These are phyloP conservation scores for Limosa lapponica DNA, from an alignment of 2,797 vertebrate genomes.

Conservation along the genomic window DNA sequence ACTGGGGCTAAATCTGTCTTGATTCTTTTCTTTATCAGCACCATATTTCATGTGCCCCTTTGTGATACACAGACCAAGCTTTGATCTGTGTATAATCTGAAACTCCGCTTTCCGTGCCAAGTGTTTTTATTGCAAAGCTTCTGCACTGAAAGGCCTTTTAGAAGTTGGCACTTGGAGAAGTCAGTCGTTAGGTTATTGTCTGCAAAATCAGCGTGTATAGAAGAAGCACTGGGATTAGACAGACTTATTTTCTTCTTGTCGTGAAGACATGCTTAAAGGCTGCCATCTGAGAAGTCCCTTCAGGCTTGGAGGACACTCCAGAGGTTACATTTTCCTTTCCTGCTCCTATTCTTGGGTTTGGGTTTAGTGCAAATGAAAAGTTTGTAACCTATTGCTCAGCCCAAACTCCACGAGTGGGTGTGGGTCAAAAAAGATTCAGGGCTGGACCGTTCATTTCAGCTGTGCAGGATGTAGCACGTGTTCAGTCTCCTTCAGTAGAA, in stretches of 20 bases:
- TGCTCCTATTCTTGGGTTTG: neutral
- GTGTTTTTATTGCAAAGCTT: neutral
- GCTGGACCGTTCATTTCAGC: neutral
- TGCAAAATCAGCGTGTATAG: neutral
- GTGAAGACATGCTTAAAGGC: neutral
- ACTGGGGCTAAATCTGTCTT: neutral
- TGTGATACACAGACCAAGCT: neutral
- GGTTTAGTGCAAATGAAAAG: neutral
- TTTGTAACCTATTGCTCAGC: neutral
- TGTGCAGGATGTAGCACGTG: neutral
- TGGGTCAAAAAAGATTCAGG: neutral
- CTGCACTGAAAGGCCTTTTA: neutral
- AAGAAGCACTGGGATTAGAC: slow-evolving; percentile 25
- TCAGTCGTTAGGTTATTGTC: slow-evolving; percentile 36
- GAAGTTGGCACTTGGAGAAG: slow-evolving; percentile 14
- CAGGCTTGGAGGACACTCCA: neutral
- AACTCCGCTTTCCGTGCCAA: slow-evolving; percentile 2
- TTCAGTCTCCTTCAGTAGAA: neutral
- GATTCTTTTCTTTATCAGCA: slow-evolving; percentile 24
- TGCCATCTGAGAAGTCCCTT: neutral
- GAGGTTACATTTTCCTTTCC: neutral
- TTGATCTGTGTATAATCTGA: slow-evolving; percentile 29
- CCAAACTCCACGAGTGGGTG: neutral
- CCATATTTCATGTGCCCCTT: slow-evolving; percentile 21
- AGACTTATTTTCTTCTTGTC: slow-evolving; percentile 34